Evolutionary conservation across 2,113 vertebrate genomes (phyloP).

Genomic region (Chaetodon auriga): DNA sequence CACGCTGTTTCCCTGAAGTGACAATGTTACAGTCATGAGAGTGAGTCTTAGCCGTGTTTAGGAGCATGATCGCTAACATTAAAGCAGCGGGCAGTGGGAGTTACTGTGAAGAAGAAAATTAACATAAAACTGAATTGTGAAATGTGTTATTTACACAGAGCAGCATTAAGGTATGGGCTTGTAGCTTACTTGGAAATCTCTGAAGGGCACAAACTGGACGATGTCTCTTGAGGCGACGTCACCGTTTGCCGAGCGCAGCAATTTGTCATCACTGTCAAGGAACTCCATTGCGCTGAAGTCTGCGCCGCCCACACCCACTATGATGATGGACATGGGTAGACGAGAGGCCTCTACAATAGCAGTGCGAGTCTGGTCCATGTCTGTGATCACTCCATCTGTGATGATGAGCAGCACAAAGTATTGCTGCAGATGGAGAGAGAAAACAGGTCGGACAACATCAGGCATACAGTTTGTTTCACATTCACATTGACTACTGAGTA

Average conservation of each 20-base stretch:
- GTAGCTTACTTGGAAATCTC: slow-evolving; percentile 91
- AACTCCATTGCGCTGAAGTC: slow-evolving; percentile 95
- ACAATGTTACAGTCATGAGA: slow-evolving; percentile 22
- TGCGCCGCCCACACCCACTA: slow-evolving; percentile 92
- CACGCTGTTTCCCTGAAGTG: slow-evolving; percentile 83
- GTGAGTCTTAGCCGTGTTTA: neutral
- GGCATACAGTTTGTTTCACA: neutral
- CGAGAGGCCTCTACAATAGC: slow-evolving; percentile 91
- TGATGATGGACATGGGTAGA: slow-evolving; percentile 95
- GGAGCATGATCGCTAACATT: neutral
- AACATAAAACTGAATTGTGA: neutral
- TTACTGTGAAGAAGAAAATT: neutral
- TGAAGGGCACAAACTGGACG: slow-evolving; percentile 97
- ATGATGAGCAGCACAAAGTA: slow-evolving; percentile 94
- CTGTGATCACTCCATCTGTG: slow-evolving; percentile 95
- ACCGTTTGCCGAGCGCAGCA: slow-evolving; percentile 84
- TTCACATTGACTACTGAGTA: no score
- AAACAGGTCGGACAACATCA: neutral
- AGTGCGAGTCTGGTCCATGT: slow-evolving; percentile 90
- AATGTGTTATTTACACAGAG: neutral
- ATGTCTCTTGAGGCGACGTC: slow-evolving; percentile 92
- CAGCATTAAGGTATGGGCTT: neutral
- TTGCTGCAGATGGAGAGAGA: slow-evolving; percentile 82
- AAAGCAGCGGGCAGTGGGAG: neutral
- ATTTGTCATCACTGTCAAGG: slow-evolving; percentile 90